These are phyloP conservation scores for Branchipolynoe longqiensis DNA, from an alignment of 2,888 invertebrate species.

Conservation along the genomic window DNA sequence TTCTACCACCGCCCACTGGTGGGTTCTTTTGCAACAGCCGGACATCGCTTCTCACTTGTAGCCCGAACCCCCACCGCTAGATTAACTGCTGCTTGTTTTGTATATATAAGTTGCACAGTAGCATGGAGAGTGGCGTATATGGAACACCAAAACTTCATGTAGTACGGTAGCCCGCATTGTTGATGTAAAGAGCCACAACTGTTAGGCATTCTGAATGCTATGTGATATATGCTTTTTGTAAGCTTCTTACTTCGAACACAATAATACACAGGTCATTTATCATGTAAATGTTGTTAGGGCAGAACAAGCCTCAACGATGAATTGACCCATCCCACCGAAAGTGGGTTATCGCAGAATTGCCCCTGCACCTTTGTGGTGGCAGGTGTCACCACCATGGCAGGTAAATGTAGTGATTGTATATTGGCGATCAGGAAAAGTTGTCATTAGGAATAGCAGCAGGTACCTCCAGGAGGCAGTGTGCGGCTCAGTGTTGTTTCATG, in stretches of 20 bases:
- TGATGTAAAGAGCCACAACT: constrained; percentile 23
- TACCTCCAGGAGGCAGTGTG: too few relatives aligned
- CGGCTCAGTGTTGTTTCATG: neutral
- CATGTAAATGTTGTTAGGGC: constrained; percentile 35
- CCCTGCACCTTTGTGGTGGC: neutral
- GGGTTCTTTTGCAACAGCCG: neutral
- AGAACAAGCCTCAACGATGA: constrained; percentile 5
- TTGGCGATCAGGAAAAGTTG: neutral
- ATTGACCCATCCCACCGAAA: neutral
- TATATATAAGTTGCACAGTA: constrained; percentile 44
- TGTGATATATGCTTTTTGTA: constrained; percentile 55
- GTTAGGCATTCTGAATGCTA: constrained; percentile 55
- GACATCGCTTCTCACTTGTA: too few relatives aligned
- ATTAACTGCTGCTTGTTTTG: constrained; percentile 10
- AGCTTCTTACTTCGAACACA: constrained; percentile 39
- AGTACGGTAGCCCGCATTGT: constrained; percentile 45
- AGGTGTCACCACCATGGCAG: too few relatives aligned
- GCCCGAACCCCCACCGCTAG: neutral
- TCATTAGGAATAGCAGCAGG: neutral
- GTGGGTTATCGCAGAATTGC: neutral
- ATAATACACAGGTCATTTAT: constrained; percentile 1
- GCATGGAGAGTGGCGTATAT: neutral
- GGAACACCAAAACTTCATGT: neutral
- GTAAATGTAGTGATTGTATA: neutral
- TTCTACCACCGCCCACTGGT: neutral